A percentile compares a stretch with the other conserved stretches of the same genome.
phyloP scores from a whole-genome alignment of 2,888 invertebrate genomes.

The Perizoma flavofasciatum region DNA sequence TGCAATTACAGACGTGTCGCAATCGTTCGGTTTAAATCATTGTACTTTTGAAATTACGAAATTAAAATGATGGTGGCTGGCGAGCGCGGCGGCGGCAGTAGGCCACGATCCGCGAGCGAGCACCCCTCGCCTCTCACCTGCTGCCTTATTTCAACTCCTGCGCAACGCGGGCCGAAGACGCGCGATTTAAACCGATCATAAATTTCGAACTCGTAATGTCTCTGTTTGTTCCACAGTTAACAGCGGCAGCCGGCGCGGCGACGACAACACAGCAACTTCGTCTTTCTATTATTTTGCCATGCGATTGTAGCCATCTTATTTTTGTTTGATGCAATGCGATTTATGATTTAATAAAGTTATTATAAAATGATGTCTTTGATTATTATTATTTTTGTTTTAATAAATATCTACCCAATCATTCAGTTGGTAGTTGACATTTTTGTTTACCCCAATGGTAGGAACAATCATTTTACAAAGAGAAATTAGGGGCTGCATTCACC shows the following conservation, averaged over 20 bases:
- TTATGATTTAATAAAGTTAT: conserved; percentile 21
- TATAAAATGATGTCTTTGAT: conserved; percentile 7
- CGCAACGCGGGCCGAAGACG: conserved; percentile 44
- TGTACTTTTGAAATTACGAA: conserved; percentile 64
- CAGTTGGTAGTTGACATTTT: conserved; percentile 1
- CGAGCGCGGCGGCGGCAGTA: conserved; percentile 60
- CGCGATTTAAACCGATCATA: conserved; percentile 60
- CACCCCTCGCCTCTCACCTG: conserved; percentile 41
- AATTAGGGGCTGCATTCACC: conserved; percentile 35
- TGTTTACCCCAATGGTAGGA: conserved; percentile 1
- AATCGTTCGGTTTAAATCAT: conserved; percentile 67
- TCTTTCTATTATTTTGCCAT: conserved; percentile 41
- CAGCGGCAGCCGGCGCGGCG: conserved; percentile 31
- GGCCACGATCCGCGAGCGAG: conserved; percentile 70
- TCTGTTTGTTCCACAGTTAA: conserved; percentile 39
- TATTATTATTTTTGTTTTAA: conserved; percentile 3
- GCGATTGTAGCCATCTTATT: conserved; percentile 42
- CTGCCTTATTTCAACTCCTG: conserved; percentile 61
- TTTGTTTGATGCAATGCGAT: conserved; percentile 37
- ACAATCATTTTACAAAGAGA: not conserved
- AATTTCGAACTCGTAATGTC: conserved; percentile 44
- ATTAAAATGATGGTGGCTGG: conserved; percentile 65
- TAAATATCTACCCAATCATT: no score
- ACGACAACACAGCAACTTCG: conserved; percentile 30
- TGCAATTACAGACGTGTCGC: conserved; percentile 59